These are phyloP conservation scores for Stenodema calcarata DNA, from an alignment of 2,888 invertebrate genomes.

Conservation along the genomic window DNA sequence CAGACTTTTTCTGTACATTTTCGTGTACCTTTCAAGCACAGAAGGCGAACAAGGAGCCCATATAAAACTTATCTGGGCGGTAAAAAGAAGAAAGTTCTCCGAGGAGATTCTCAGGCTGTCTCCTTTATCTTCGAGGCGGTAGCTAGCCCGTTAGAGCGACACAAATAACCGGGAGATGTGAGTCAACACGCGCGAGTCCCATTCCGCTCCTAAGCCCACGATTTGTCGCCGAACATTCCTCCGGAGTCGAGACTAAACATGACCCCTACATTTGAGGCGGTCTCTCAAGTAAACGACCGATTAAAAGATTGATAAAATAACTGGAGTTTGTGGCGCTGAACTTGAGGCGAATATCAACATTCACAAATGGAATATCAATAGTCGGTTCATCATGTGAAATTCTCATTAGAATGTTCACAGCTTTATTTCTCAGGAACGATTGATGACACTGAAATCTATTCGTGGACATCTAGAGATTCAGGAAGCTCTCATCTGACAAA, in stretches of 20 bases:
- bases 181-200: slow-evolving; percentile 23
- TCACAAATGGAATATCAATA: too few species aligned
- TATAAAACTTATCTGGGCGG: slow-evolving; percentile 12
- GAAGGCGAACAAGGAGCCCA: not conserved
- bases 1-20: not conserved
- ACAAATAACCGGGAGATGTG: slow-evolving; percentile 2
- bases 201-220: not conserved
- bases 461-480: too few species aligned
- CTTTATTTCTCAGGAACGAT: too few species aligned
- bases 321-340: too few species aligned
- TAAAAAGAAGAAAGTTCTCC: slow-evolving; percentile 1
- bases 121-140: slow-evolving; percentile 7
- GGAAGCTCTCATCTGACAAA: too few species aligned
- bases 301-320: not conserved
- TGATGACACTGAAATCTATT: too few species aligned
- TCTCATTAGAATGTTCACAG: too few species aligned
- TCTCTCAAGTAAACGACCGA: not conserved
- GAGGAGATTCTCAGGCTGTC: not conserved
- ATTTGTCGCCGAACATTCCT: not conserved
- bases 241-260: not conserved
- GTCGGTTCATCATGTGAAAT: too few species aligned
- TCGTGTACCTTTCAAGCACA: not conserved
- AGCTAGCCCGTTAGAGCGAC: slow-evolving; percentile 6
- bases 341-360: too few species aligned
- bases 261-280: not conserved